These are phyloP conservation scores for Trigoniulus corallinus DNA, from an alignment of 1,140 invertebrate species.

Conservation along the genomic window DNA sequence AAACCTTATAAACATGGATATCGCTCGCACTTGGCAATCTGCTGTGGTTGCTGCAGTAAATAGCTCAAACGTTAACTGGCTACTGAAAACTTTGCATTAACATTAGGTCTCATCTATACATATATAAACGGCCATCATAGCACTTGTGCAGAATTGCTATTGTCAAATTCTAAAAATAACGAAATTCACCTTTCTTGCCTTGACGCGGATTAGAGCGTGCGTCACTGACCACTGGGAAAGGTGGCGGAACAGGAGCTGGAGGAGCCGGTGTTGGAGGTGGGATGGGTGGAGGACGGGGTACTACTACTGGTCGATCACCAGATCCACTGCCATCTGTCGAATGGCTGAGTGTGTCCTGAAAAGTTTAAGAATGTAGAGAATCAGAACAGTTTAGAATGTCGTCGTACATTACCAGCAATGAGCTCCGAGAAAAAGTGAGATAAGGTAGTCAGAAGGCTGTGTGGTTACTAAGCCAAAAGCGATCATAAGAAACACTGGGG, in stretches of 20 bases:
- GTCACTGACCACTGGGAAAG: constrained; percentile 38
- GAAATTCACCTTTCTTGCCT: constrained; percentile 89
- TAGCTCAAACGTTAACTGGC: no score
- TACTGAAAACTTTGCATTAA: no score
- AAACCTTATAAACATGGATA: no score
- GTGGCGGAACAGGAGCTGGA: neutral
- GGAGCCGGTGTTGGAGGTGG: neutral
- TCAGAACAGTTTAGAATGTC: neutral
- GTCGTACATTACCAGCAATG: neutral
- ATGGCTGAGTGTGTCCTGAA: neutral
- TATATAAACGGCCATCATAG: no score
- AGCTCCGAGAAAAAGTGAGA: neutral
- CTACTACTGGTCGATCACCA: neutral
- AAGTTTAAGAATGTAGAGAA: neutral
- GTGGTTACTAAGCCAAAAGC: no score
- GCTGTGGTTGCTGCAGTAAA: no score
- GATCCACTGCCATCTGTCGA: neutral
- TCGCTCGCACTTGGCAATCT: no score
- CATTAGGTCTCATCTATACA: no score
- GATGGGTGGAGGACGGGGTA: neutral
- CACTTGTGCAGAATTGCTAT: no score
- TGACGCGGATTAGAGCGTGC: constrained; percentile 70
- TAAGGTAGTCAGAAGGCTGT: no score
- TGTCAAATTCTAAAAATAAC: constrained; percentile 73
- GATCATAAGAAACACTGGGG: no score